Percentiles rank a stretch among this genome's conserved stretches.
phyloP scores from a whole-genome alignment of 2,797 vertebrate genomes.

The Acrocephalus scirpaceus region DNA sequence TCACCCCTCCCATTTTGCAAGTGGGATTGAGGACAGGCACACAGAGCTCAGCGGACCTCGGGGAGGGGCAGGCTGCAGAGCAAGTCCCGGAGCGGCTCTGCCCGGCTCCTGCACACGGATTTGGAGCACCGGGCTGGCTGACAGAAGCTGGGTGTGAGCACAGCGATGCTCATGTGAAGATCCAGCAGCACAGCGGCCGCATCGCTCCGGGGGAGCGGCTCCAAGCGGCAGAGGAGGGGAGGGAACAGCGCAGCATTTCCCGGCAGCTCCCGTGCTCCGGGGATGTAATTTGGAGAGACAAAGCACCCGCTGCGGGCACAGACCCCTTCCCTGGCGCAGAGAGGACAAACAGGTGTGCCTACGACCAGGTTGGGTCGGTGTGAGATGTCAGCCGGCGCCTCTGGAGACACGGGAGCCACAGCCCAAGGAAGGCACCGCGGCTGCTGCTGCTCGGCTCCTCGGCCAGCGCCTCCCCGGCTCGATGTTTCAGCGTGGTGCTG shows the following conservation, averaged over 20 bases:
- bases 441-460: neutral
- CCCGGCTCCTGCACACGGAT: accelerated
- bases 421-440: neutral
- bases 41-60: neutral
- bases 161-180: accelerated
- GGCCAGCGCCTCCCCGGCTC: neutral
- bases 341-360: neutral
- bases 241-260: neutral
- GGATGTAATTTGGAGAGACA: neutral
- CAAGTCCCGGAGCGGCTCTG: neutral
- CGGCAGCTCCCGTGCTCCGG: neutral
- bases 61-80: neutral
- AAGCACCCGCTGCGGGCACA: accelerated
- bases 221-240: accelerated
- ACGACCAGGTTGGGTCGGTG: accelerated
- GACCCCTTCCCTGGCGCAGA: accelerated
- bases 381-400: neutral
- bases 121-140: accelerated
- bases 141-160: accelerated
- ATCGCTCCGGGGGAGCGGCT: accelerated
- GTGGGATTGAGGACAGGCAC: neutral
- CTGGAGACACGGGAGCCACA: neutral
- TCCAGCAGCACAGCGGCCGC: neutral
- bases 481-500: neutral
- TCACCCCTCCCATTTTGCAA: accelerated